These are phyloP conservation scores for Chymomyza fuscimana DNA, from an alignment of 2,888 invertebrate genomes.

Conservation along the genomic window DNA sequence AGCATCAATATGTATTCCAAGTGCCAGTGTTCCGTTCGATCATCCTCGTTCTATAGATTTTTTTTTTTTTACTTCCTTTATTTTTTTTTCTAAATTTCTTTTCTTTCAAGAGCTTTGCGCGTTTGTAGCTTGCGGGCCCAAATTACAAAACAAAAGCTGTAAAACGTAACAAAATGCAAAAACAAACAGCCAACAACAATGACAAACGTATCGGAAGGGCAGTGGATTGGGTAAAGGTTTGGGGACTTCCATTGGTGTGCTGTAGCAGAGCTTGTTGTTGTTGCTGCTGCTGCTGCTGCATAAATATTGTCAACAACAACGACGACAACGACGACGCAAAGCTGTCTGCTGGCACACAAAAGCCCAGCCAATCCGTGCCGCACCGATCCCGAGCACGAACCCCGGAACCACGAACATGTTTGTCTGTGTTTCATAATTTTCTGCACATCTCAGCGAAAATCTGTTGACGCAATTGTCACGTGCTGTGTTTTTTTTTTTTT, in stretches of 20 bases:
- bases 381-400: constrained; percentile 1
- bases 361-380: not conserved
- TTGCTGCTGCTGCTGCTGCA: constrained; percentile 70
- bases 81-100: constrained; percentile 21
- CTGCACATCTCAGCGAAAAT: constrained; percentile 72
- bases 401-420: constrained; percentile 10
- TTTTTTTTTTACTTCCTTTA: constrained; percentile 4
- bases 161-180: constrained; percentile 60
- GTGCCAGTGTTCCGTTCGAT: constrained; percentile 51
- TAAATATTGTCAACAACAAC: constrained; percentile 66
- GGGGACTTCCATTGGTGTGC: not conserved
- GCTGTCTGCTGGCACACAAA: constrained; percentile 19
- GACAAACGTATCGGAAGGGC: not conserved
- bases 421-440: constrained; percentile 54
- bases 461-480: constrained; percentile 73
- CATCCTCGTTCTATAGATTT: constrained; percentile 40
- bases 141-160: constrained; percentile 66
- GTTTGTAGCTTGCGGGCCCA: constrained; percentile 48
- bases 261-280: constrained; percentile 5
- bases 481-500: constrained; percentile 37
- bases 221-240: not conserved
- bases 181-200: constrained; percentile 50
- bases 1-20: constrained; percentile 31
- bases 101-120: not conserved
- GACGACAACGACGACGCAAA: constrained; percentile 45